phyloP scores from a whole-genome alignment of 2,888 invertebrate genomes.

The Lepidochitona cinerea region DNA sequence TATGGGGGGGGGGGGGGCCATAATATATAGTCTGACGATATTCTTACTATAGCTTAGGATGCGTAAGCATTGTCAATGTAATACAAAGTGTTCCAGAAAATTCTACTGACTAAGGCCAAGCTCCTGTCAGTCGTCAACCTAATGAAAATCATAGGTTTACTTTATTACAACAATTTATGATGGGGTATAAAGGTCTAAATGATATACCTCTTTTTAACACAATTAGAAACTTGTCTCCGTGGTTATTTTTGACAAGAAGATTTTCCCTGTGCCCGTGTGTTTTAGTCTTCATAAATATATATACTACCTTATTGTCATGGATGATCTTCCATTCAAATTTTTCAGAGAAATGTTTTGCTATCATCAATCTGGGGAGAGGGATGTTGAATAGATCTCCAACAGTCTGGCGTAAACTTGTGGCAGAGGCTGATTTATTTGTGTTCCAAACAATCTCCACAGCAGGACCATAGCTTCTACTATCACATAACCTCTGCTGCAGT shows the following conservation, averaged over 20 bases:
- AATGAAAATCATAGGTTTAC: too few species aligned
- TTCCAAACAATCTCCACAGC: constrained; percentile 62
- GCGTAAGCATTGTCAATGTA: too few species aligned
- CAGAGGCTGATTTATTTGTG: constrained; percentile 45
- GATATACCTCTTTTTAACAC: too few species aligned
- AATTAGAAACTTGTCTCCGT: background rate
- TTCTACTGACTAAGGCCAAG: too few species aligned
- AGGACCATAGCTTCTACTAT: constrained; percentile 44
- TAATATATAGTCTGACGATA: too few species aligned
- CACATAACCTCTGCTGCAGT: constrained; percentile 48
- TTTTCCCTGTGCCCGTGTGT: too few species aligned
- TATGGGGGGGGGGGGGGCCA: too few species aligned
- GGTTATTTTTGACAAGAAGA: background rate
- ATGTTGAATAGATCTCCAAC: constrained; percentile 40
- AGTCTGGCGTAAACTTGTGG: constrained; percentile 42
- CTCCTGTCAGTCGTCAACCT: too few species aligned
- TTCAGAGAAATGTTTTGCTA: constrained; percentile 62
- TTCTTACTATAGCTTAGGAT: too few species aligned
- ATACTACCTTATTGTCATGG: constrained; percentile 34
- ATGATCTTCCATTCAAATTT: constrained; percentile 59
- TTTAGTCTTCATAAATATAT: background rate
- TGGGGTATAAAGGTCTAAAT: too few species aligned
- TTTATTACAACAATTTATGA: too few species aligned
- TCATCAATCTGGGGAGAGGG: constrained; percentile 45
- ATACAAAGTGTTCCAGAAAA: too few species aligned